phyloP scores from a whole-genome alignment of 2,888 invertebrate species.

The Limnephilus marmoratus region DNA sequence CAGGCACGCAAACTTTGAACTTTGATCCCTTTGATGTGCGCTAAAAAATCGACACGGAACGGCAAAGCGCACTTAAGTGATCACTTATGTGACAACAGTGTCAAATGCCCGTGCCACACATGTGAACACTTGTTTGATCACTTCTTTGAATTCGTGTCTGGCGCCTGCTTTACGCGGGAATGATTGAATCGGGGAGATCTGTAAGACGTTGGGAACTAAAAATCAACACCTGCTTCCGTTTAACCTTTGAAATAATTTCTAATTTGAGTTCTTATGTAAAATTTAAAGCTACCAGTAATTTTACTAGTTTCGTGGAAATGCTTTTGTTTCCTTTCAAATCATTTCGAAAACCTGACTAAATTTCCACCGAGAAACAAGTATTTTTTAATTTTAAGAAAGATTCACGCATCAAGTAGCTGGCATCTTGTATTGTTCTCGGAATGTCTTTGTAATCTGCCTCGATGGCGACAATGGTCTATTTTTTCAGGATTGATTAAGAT shows the following conservation, averaged over 20 bases:
- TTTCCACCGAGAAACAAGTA: not conserved
- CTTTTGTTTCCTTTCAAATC: not conserved
- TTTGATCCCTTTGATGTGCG: too few relatives aligned
- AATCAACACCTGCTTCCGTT: not conserved
- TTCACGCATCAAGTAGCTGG: constrained; percentile 48
- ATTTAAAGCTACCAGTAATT: not conserved
- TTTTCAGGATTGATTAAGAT: constrained; percentile 16
- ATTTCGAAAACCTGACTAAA: not conserved
- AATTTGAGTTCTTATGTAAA: not conserved
- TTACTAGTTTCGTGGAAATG: not conserved
- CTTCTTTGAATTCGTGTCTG: too few relatives aligned
- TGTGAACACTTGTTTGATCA: too few relatives aligned
- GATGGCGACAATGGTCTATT: not conserved
- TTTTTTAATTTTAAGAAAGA: not conserved
- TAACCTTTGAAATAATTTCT: not conserved
- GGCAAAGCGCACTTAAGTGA: too few relatives aligned
- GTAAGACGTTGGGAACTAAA: not conserved
- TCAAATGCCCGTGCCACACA: too few relatives aligned
- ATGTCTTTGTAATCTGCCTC: constrained; percentile 39
- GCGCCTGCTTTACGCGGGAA: too few relatives aligned
- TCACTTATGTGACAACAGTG: too few relatives aligned
- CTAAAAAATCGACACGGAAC: too few relatives aligned
- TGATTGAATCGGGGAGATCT: not conserved
- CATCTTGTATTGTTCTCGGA: constrained; percentile 34
- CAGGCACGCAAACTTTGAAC: too few relatives aligned